Base-by-base conservation (phyloP, 2,888 invertebrate genomes). In the Erebia palarica region DNA sequence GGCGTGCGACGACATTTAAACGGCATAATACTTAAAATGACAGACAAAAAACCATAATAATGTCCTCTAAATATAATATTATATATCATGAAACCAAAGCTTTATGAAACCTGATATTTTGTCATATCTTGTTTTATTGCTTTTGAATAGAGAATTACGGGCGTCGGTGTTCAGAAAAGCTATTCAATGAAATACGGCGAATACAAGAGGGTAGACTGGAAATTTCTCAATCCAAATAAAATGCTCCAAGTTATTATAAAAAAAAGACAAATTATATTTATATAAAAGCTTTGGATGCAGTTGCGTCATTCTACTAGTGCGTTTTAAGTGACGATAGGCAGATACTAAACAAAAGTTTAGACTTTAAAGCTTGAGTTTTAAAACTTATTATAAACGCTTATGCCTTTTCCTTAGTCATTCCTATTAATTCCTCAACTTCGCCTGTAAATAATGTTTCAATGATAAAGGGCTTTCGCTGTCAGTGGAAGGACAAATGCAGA, bases 91-190 rank as follows among this genome's bases (percentile, higher is more conserved):
- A 89, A 90, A 90, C 89, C 87, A 89, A 90, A 90, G 89, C 92
- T 93, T 90, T 93, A 92, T 93, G 94, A 93, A 93, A 94, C 88
- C 88, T 79, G 93, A 94, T 93, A 93, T 91, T 92, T 93, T 94
- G 93, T 93, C 94, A 94, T 93, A 93, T 92, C 91, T 90, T 85
- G 86, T 88, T 92, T 92, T 92, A 90, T 91, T 88, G 86, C 87
- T 84, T 81, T 81, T 91, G 89, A 88, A 90, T 89, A 86, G 88
- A 85, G 87, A 87, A 84, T 86, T 84, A 86, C 85, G 82, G 81
- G 80, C 81, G 81, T 81, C 82, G 79, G 81, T 77, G 79, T 80
- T 82, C 82, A 80, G 83, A 80, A 81, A 83, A 82, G 82, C 86
- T 79, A 88, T 89, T 89, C 85, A 89, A 85, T 84, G 75, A 82